A percentile compares a stretch with the other conserved stretches of the same genome.
Conservation (phyloP, 2,888 invertebrate species). For the Cephus spinipes region DNA sequence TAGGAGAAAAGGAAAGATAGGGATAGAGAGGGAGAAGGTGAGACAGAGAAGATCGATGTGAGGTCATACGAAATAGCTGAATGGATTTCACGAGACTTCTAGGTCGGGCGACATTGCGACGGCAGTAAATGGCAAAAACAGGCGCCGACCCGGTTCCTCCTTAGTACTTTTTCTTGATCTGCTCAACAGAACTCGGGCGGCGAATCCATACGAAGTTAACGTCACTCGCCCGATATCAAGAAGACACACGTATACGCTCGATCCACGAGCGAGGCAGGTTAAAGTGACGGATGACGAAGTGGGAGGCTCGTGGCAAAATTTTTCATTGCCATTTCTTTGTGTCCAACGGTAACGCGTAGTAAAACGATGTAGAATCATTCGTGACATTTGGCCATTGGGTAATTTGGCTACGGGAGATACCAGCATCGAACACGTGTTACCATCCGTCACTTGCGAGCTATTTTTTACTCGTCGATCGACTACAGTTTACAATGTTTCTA, state of each 20-base stretch:
- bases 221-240: neutral
- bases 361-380: no score
- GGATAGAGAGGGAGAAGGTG: conserved; percentile 20
- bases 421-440: no score
- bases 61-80: neutral
- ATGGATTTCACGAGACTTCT: neutral
- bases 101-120: neutral
- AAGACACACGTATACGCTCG: neutral
- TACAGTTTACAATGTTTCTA: neutral
- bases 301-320: no score
- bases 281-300: no score
- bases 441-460: no score
- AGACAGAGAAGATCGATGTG: neutral
- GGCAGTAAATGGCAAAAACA: neutral
- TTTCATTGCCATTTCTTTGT: no score
- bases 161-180: neutral
- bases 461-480: no score
- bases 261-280: no score
- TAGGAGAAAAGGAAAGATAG: conserved; percentile 15
- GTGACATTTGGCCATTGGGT: no score
- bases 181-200: neutral
- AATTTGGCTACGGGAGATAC: no score
- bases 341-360: no score
- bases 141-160: neutral
- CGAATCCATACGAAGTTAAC: neutral